Conservation (phyloP, 2,888 invertebrate species). For the Amaurobius ferox region DNA sequence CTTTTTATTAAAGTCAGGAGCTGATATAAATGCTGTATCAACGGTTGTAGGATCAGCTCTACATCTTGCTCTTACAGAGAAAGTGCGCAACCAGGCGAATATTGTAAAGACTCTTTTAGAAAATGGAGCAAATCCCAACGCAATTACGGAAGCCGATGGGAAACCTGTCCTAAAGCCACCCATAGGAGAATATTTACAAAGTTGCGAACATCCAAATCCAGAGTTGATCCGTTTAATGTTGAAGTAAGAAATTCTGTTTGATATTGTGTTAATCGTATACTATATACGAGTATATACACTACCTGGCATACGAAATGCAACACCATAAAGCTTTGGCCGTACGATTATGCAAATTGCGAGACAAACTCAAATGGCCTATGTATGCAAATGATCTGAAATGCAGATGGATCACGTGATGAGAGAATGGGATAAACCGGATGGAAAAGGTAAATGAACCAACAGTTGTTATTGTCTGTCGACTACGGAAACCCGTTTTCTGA, state of each 20-base stretch:
- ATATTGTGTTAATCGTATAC: no score
- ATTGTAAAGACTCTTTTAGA: slow-evolving; percentile 77
- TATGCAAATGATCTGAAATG: no score
- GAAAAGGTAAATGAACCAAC: no score
- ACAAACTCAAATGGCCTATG: no score
- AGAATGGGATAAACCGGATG: no score
- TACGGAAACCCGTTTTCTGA: no score
- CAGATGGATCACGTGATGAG: no score
- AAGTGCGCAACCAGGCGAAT: slow-evolving; percentile 76
- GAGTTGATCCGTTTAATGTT: slow-evolving; percentile 84
- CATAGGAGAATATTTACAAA: slow-evolving; percentile 80
- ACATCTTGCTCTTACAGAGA: slow-evolving; percentile 83
- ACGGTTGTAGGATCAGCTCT: slow-evolving; percentile 88
- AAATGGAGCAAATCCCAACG: slow-evolving; percentile 80
- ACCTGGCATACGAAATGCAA: no score
- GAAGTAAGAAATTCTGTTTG: slow-evolving; percentile 73
- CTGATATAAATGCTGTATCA: slow-evolving; percentile 88
- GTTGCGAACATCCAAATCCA: slow-evolving; percentile 83
- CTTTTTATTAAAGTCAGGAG: slow-evolving; percentile 80
- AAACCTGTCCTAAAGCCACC: slow-evolving; percentile 86
- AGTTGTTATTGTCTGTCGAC: no score
- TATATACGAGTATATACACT: no score
- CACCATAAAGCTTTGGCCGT: no score
- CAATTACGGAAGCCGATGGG: slow-evolving; percentile 83
- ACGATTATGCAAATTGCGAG: no score